Evolutionary conservation across 2,888 invertebrate genomes (phyloP).

Genomic region (Calliopum simillimum): DNA sequence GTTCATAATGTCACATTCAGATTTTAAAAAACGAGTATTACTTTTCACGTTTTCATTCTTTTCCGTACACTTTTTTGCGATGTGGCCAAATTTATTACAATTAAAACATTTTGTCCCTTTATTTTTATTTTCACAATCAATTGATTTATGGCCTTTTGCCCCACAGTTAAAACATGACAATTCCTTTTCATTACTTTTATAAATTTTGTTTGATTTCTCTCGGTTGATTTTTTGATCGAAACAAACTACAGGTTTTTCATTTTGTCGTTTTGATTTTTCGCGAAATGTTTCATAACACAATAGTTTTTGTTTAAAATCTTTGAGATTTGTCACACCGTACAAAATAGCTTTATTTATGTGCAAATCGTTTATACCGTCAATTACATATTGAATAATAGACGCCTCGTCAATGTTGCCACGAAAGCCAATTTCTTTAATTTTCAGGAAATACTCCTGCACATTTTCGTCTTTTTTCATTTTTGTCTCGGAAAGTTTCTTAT

Average conservation of each 20-base stretch:
- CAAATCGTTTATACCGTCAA: no score
- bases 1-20: no score
- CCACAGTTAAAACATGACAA: constrained; percentile 31
- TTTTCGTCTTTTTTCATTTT: constrained; percentile 57
- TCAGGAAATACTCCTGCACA: constrained; percentile 58
- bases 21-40: no score
- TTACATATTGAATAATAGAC: no score
- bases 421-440: constrained; percentile 59
- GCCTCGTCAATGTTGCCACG: constrained; percentile 58
- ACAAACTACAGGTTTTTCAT: neutral
- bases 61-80: no score
- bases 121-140: constrained; percentile 12
- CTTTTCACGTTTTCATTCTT: no score
- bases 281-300: constrained; percentile 31
- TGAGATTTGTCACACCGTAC: constrained; percentile 37
- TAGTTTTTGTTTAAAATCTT: constrained; percentile 39
- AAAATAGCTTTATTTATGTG: constrained; percentile 40
- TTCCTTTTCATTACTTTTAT: constrained; percentile 1
- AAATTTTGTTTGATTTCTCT: neutral
- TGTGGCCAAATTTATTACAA: constrained; percentile 36
- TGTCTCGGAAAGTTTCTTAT: constrained; percentile 40
- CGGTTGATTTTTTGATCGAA: no score
- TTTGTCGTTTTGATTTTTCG: constrained; percentile 16
- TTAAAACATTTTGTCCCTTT: constrained; percentile 33
- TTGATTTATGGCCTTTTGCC: constrained; percentile 22